phyloP scores from a whole-genome alignment of 2,888 invertebrate species.

The Smittia aterrima region DNA sequence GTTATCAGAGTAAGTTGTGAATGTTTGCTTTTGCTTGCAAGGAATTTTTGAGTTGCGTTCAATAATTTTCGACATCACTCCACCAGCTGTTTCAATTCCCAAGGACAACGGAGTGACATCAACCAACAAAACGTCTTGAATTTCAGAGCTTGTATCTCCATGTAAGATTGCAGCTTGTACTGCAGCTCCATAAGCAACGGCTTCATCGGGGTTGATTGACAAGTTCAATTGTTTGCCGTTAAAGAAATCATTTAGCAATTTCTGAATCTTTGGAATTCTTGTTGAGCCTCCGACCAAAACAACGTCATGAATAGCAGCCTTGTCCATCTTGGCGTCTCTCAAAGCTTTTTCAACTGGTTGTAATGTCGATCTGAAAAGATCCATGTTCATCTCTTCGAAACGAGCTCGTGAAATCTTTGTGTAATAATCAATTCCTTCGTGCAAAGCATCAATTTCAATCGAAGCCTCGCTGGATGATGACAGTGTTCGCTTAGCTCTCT shows the following conservation, averaged over 20 bases:
- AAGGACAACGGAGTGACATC: constrained; percentile 69
- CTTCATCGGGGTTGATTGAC: constrained; percentile 78
- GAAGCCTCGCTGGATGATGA: too few species aligned
- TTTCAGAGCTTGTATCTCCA: constrained; percentile 67
- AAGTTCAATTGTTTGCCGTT: constrained; percentile 70
- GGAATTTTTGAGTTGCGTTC: too few species aligned
- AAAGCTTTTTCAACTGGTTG: too few species aligned
- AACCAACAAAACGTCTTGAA: constrained; percentile 70
- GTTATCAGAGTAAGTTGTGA: too few species aligned
- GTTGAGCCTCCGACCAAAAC: constrained; percentile 81
- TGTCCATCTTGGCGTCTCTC: too few species aligned
- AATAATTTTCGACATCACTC: constrained; percentile 76
- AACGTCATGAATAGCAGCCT: constrained; percentile 71
- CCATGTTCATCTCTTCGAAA: too few species aligned
- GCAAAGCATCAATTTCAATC: too few species aligned
- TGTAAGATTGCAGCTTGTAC: constrained; percentile 71
- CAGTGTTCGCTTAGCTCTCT: too few species aligned
- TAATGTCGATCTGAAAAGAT: constrained; percentile 72
- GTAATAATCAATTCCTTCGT: too few species aligned
- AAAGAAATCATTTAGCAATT: constrained; percentile 71
- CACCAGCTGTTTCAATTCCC: constrained; percentile 76
- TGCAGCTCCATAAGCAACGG: constrained; percentile 76
- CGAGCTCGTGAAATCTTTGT: too few species aligned
- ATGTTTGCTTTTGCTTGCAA: too few species aligned
- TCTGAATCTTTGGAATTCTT: too few species aligned